A percentile compares a stretch with the other conserved stretches of the same genome.
phyloP scores from a whole-genome alignment of 1,140 invertebrate genomes.

The Zaprionus lachaisei region DNA sequence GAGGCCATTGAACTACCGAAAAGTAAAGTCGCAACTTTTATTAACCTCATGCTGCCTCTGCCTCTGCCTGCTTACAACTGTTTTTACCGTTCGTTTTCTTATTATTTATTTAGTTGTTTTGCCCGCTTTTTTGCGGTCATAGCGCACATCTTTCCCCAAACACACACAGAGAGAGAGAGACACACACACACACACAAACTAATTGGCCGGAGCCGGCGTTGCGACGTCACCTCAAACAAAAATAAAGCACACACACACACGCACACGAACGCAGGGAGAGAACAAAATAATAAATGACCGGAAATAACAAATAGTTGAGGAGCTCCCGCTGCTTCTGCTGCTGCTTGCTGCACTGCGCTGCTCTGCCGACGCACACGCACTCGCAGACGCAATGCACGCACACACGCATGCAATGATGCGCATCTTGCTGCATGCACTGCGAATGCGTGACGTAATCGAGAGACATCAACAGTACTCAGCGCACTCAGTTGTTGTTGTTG shows the following conservation, averaged over 20 bases:
- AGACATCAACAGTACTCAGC: background rate
- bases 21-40: constrained; percentile 49
- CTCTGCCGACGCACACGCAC: background rate
- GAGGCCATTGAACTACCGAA: constrained; percentile 72
- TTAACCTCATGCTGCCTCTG: constrained; percentile 64
- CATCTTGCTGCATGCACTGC: constrained; percentile 26
- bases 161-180: background rate
- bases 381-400: constrained; percentile 2
- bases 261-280: background rate
- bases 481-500: constrained; percentile 16
- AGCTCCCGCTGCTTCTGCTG: constrained; percentile 11
- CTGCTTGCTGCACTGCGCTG: background rate
- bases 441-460: constrained; percentile 49
- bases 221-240: constrained; percentile 31
- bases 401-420: constrained; percentile 1
- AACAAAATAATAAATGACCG: constrained; percentile 62
- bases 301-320: constrained; percentile 73
- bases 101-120: constrained; percentile 56
- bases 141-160: constrained; percentile 7
- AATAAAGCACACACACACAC: constrained; percentile 2
- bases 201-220: constrained; percentile 3
- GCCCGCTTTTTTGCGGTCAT: constrained; percentile 46
- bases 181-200: background rate
- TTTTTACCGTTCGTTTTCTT: constrained; percentile 71
- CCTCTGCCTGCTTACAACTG: constrained; percentile 67